Evolutionary conservation across 2,797 vertebrate genomes (phyloP), one percentile per base, ranked within the genome.

Genomic region (Etheostoma perlongum): DNA sequence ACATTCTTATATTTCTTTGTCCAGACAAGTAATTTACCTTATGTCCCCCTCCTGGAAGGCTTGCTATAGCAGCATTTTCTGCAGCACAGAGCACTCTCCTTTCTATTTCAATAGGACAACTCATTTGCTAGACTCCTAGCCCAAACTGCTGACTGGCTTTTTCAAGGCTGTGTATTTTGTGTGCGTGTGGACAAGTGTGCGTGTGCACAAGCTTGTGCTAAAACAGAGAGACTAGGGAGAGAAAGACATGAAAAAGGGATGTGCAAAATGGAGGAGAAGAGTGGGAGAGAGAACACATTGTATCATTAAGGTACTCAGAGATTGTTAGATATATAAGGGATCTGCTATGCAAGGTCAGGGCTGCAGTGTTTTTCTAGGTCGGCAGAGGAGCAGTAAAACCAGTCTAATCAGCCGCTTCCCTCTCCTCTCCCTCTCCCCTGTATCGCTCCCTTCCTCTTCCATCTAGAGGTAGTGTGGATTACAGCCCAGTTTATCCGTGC

Each of bases 41-140:
- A 67, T 59, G 74, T 89, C 86, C 86, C 86, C 93, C 90, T 85
- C 88, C 86, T 87, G 79, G 89, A 82, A 89, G 91, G 90, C 92
- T 93, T 95, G 94, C 95, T 90, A 48, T 91, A 93, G 95, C 94
- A 94, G 94, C 93, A 93, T 91, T 95, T 95, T 95, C 92, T 93
- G 94, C 93, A 90, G 92, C 86, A 92, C 85, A 73, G 92, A 92
- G 88, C 89, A 89, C 92, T 93, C 92, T 92, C 91, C 93, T 94
- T 95, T 95, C 94, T 93, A 94, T 96, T 95, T 95, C 95, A 95
- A 95, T 95, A 95, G 94, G 94, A 96, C 95, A 96, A 95, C 95
- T 96, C 95, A 96, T 96, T 96, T 96, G 93, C 95, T 93, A 95
- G 94, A 95, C 94, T 94, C 92, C 82, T 19, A 88, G 82, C 90